Percentiles rank a stretch among this genome's conserved stretches.
Evolutionary conservation across 2,113 vertebrate species (phyloP).

Genomic region (Pavo muticus): DNA sequence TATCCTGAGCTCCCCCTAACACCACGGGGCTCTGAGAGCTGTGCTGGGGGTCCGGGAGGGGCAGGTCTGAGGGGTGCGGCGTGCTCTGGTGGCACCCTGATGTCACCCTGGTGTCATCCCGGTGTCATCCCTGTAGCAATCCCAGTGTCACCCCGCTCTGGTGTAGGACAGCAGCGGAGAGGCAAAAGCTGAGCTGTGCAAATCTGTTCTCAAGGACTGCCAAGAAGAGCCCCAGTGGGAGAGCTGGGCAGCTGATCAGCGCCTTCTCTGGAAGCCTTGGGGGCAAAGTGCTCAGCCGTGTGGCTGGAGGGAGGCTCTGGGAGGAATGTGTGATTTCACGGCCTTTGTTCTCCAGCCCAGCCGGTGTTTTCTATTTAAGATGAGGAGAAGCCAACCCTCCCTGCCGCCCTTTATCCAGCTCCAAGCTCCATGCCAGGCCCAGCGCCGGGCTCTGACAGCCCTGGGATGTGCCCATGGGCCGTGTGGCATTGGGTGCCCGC

Average conservation of each 20-base stretch:
- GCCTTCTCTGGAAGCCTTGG: not conserved
- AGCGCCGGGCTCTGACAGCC: not conserved
- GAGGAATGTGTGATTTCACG: not conserved
- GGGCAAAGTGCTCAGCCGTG: fast-evolving
- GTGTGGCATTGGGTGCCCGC: not conserved
- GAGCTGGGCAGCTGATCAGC: not conserved
- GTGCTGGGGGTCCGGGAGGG: not conserved
- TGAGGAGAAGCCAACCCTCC: fast-evolving
- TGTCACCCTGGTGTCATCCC: not conserved
- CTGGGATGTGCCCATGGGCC: not conserved
- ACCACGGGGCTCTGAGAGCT: not conserved
- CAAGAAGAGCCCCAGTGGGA: not conserved
- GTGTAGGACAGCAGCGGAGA: not conserved
- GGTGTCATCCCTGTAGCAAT: not conserved
- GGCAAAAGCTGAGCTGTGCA: not conserved
- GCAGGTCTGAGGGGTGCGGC: not conserved
- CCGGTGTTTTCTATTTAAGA: not conserved
- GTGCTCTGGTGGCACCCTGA: not conserved
- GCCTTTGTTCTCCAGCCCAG: not conserved
- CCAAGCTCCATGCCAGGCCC: fast-evolving
- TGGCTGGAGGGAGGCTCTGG: fast-evolving
- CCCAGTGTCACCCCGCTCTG: not conserved
- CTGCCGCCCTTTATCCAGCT: fast-evolving
- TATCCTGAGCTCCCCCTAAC: not conserved
- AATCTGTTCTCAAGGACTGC: not conserved